Base-by-base conservation (phyloP, 2,888 invertebrate species). In the Lomographa bimaculata region DNA sequence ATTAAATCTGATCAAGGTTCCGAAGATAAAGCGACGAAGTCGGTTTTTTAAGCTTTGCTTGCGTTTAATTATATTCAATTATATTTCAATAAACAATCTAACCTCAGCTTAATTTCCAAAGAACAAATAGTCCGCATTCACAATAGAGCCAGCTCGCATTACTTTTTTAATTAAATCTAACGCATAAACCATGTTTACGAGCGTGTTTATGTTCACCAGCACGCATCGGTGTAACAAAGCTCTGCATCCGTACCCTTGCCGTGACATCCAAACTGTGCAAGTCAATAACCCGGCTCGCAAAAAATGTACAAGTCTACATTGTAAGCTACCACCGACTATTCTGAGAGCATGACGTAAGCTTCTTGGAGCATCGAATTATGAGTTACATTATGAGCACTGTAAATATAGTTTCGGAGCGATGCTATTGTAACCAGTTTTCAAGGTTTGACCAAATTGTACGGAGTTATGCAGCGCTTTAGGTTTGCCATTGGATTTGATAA, bases 231-330 rank as follows among this genome's bases (percentile, higher is more conserved):
- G 53, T 55, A 50, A 55, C 39, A 39, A 52, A 52, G 57, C 52
- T 48, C 37, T 23, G 38, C 55, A 50, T 50, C 40, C 49, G 46
- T 78, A 82, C 79, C 89, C 87, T 89, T 86, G 82, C 67, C 76
- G 48, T 82, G 89, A 89, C 87, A 82, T 87, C 80, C 71, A 82
- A 79, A 76, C 63, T 29, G 57, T 43, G 41, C 60, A 69, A 79
- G 87, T 83, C 87, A 84, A 83, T 77, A 83, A 85, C 85, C 86
- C 65, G 71, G 7, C 55, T 56, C 54, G 71, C 73, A 79, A 82
- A 84, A 83, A 86, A 78, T 66, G 64, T 67, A 78, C 77, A 81
- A 79, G 70, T 79, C 68, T 63, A 71, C 76, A 81, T 77, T 77
- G 79, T 82, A 78, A 77, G 72, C 60, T 55, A 60, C 60, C 72